Conservation (phyloP, 35 echinoderm and acorn worm species). For the Strongylocentrotus purpuratus region DNA sequence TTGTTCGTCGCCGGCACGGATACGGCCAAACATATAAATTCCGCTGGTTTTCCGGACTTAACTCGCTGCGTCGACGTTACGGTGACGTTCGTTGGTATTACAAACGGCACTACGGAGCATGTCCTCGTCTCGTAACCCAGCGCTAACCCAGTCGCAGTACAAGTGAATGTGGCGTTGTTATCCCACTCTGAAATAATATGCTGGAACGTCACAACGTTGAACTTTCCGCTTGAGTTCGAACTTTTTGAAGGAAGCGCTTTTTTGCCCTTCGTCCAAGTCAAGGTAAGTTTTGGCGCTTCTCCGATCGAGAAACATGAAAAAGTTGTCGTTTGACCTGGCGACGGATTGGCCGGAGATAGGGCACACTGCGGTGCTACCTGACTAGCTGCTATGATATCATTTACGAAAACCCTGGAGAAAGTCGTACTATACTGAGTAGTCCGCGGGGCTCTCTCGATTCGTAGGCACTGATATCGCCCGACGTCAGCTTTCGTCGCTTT, state of each 20-base stretch:
- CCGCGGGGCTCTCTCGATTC: neutral
- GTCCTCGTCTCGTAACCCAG: neutral
- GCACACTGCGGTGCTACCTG: neutral
- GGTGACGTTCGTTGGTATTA: constrained; percentile 21
- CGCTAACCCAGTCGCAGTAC: constrained; percentile 9
- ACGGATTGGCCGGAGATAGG: neutral
- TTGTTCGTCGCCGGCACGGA: neutral
- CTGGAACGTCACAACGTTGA: constrained; percentile 17
- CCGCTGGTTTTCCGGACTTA: neutral
- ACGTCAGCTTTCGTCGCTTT: constrained; percentile 18
- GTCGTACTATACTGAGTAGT: neutral
- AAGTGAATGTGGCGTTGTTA: constrained; percentile 44
- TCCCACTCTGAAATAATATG: neutral
- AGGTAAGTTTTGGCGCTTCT: constrained; percentile 27
- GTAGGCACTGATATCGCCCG: constrained; percentile 25
- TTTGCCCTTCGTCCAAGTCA: constrained; percentile 11
- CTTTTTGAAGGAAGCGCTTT: neutral
- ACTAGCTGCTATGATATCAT: neutral
- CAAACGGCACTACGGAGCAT: constrained; percentile 24
- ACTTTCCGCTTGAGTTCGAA: constrained; percentile 29
- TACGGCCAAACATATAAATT: constrained; percentile 28
- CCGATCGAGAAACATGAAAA: constrained; percentile 42
- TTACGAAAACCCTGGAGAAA: neutral
- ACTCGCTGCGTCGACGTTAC: constrained; percentile 15
- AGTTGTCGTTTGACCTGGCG: neutral